Evolutionary conservation across 2,888 invertebrate species (phyloP).

Genomic region (Pasiphila rectangulata): DNA sequence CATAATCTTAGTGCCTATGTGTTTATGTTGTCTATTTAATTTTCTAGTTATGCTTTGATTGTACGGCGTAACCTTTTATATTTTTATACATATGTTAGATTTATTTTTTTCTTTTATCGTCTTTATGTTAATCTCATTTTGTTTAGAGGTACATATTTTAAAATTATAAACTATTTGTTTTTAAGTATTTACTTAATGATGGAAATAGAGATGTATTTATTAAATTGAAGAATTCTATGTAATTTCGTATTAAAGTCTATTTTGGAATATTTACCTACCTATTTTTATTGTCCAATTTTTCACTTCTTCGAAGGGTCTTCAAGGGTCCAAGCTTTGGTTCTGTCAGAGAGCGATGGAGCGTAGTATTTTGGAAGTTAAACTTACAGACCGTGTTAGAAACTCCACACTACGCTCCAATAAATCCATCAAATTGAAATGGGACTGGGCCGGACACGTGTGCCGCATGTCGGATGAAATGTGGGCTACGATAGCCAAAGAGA

Average conservation of each 20-base stretch:
- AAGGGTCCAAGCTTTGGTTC: no score
- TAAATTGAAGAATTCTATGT: slow-evolving; percentile 59
- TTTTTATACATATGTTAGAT: slow-evolving; percentile 48
- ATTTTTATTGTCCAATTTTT: slow-evolving; percentile 8
- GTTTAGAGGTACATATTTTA: slow-evolving; percentile 45
- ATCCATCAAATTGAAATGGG: no score
- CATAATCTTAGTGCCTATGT: slow-evolving; percentile 67
- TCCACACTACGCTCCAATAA: no score
- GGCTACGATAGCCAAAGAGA: no score
- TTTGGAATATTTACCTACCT: slow-evolving; percentile 48
- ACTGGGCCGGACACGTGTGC: no score
- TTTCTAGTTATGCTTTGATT: slow-evolving; percentile 66
- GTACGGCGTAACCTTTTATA: slow-evolving; percentile 60
- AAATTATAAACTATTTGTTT: slow-evolving; percentile 38
- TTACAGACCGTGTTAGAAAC: no score
- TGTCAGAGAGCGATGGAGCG: no score
- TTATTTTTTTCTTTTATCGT: slow-evolving; percentile 49
- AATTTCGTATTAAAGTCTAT: slow-evolving; percentile 75
- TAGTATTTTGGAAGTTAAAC: no score
- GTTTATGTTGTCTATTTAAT: slow-evolving; percentile 62
- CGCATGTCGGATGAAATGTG: no score
- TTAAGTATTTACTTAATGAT: slow-evolving; percentile 55
- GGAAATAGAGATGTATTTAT: slow-evolving; percentile 67
- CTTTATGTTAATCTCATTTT: slow-evolving; percentile 55
- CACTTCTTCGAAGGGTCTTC: no score